Evolutionary conservation across 2,888 invertebrate species (phyloP), one percentile per base, ranked within the genome.

Genomic region (Folsomia manolachei): DNA sequence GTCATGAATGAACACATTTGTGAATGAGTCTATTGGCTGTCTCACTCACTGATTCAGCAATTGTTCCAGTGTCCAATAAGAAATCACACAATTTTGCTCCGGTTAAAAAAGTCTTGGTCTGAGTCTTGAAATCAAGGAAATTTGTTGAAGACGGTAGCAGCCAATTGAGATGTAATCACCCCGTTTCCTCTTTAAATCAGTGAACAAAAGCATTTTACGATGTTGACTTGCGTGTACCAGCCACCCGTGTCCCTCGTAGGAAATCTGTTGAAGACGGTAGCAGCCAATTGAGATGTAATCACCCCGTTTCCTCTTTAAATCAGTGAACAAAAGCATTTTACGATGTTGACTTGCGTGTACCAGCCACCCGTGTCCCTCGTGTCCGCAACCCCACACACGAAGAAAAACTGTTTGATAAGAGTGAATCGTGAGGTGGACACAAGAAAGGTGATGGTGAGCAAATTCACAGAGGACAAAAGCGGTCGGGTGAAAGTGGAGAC

Each of bases 221-320:
- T 89, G 89, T 85, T 89, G 85, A 88, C 88, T 82, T 89, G 89
- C 85, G 88, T 89, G 80, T 89, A 89, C 83, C 89, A 89, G 83
- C 89, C 89, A 75, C 85, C 56, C 85, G 88, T 89, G 80, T 89
- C 89, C 83, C 89, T 89, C 83, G 88, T 89, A n/a, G n/a, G n/a
- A n/a, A n/a, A n/a, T n/a, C n/a, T n/a, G n/a, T n/a, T n/a, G 39
- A 39, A 39, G 39, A 39, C 4, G 39, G 14, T 9, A 39, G 39
- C 39, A 39, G 39, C 39, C 39, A 39, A 39, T 39, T 39, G 39
- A 39, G 39, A 4, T 19, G 21, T 56, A 18, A 56, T 56, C 56
- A 56, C 56, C 56, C n/a, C 56, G n/a, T 56, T 56, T 56, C 56
- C 56, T 4, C 18, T 56, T 56, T 14, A 21, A 56, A 56, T 56